Evolutionary conservation across 2,113 vertebrate species (phyloP), one percentile per base, ranked within the genome.

Genomic region (Cinclus cinclus): DNA sequence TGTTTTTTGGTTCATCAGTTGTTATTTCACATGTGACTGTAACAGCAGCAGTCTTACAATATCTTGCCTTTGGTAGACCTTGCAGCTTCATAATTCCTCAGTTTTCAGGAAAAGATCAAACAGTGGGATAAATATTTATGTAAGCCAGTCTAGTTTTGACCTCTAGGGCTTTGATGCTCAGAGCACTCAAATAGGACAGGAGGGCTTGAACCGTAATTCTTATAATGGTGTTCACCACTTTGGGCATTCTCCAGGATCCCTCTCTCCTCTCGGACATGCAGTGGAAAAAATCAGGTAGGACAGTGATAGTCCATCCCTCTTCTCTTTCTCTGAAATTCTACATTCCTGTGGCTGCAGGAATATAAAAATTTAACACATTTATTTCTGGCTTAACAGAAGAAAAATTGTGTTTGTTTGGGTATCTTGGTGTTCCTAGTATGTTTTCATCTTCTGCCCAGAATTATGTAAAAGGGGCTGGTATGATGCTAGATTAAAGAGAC

Each of bases 401-500:
- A 74, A 78, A 77, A 92, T 84, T 37, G 47, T 81, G 33, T 86
- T 94, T 93, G 59, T 94, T 94, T 90, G 82, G 47, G 31, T 83
- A 87, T 69, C 73, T 83, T 58, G 28, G 15, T 71, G 25, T 60
- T 96, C 68, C 33, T 59, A 17, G 42, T 42, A 44, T 81, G 44
- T 91, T 95, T 95, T 94, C 90, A 91, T 94, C 63, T 55, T 91
- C 49, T 83, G 39, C 31, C 73, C n/a, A 14, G 47, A 58, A 76
- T 59, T 96, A 56, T 94, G 86, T 92, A 44, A 75, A 92, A 87
- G 83, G 37, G 80, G 59, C 59, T 84, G 76, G n/a, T 71, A 37
- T 41, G 47, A 91, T 70, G 49, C 47, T 92, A 75, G 75, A 92
- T 89, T 93, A 84, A 92, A 96, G 94, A 87, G 60, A 69, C 67